These are phyloP conservation scores for Eristalis arbustorum DNA, from an alignment of 2,888 invertebrate genomes.

Conservation along the genomic window DNA sequence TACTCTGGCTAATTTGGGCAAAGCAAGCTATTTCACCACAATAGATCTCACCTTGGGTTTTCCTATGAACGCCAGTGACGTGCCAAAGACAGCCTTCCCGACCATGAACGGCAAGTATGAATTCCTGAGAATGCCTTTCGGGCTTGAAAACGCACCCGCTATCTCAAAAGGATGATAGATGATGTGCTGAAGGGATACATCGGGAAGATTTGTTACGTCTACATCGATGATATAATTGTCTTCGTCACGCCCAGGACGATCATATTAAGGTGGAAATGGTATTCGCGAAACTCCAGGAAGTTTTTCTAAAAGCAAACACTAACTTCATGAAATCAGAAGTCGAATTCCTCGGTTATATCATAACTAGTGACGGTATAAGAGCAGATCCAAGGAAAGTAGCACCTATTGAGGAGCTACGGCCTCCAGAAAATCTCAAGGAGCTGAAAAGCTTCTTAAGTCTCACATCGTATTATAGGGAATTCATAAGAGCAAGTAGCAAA, in stretches of 20 bases:
- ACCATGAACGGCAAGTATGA: conserved; percentile 67
- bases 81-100: no score
- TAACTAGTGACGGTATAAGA: conserved; percentile 43
- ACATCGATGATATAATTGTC: not conserved
- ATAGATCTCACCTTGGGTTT: conserved; percentile 70
- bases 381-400: conserved; percentile 37
- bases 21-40: conserved; percentile 66
- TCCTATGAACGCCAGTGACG: no score
- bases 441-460: conserved; percentile 56
- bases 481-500: no score
- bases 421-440: conserved; percentile 53
- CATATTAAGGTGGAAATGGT: not conserved
- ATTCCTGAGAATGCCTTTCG: conserved; percentile 29
- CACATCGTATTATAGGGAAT: conserved; percentile 58
- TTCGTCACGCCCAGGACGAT: not conserved
- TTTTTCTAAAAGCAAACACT: conserved; percentile 26
- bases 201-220: conserved; percentile 16
- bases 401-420: conserved; percentile 35
- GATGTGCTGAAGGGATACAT: conserved; percentile 58
- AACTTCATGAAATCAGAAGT: conserved; percentile 49
- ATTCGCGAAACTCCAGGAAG: not conserved
- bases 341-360: conserved; percentile 54
- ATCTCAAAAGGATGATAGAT: conserved; percentile 69
- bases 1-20: conserved; percentile 62
- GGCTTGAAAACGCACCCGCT: not conserved